Base-by-base conservation (phyloP, 2,797 vertebrate species). In the Corythornis leucogaster region DNA sequence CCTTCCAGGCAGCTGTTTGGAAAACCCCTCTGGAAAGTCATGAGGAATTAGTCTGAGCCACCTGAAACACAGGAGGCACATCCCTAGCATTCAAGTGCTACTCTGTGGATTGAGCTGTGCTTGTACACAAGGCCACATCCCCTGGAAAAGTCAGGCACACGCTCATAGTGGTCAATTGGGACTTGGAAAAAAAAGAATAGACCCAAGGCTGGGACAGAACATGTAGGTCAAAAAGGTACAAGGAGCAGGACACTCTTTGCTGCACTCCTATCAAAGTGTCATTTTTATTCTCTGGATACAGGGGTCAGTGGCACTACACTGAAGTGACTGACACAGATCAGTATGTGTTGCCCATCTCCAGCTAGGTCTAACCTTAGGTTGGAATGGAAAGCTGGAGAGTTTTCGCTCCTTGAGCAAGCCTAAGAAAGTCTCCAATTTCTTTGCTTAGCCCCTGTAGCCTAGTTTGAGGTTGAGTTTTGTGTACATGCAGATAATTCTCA, bases 141-240 rank as follows among this genome's bases (percentile, higher is more conserved):
- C 18, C 33, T 46, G 53, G 1, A 11, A 35, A 17, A 0, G 0
- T 18, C 28, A 51, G 17, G 30, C 18, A 7, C 0, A 0, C 26
- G 54, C 62, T 35, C 40, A 80, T 40, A 67, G 25, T 15, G 43
- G 22, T 8, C 57, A 71, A 16, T 3, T 48, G 26, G 21, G 15
- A 31, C 17, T 7, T 25, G 7, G 12, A 48, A 58, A 61, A 58
- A 40, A 26, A 73, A 57, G 14, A 51, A 66, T 18, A 69, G 67
- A 21, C 7, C 26, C 12, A 20, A 74, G 42, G 10, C n/a, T 68
- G 30, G 24, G 6, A 48, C 43, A 61, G 7, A 90, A 48, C 8
- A 9, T 0, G 4, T 20, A 21, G 13, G n/a, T 42, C 11, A 73
- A 28, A 63, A 74, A n/a, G 30, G 30, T 21, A 16, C 1, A 26